These are phyloP conservation scores for Syrista parreyssii DNA, from an alignment of 2,888 invertebrate species.

Conservation along the genomic window DNA sequence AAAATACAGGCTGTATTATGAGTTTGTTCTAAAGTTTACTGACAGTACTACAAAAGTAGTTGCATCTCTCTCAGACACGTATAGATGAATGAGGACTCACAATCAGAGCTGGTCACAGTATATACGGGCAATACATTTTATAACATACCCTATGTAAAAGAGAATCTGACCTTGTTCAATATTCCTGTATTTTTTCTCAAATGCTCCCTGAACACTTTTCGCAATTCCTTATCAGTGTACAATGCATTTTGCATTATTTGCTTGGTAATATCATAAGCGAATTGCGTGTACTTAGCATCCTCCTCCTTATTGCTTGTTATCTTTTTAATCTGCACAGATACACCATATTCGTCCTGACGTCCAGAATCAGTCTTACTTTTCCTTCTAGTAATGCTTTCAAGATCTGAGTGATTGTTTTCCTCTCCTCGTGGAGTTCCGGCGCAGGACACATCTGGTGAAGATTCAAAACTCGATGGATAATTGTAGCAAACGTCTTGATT, in stretches of 20 bases:
- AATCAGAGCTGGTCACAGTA: no score
- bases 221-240: constrained; percentile 69
- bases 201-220: constrained; percentile 68
- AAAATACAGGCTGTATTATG: not conserved
- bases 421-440: constrained; percentile 12
- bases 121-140: no score
- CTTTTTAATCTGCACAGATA: not conserved
- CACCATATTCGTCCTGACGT: not conserved
- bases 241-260: constrained; percentile 70
- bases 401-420: not conserved
- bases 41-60: no score
- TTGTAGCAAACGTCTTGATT: constrained; percentile 10
- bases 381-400: not conserved
- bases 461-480: constrained; percentile 28
- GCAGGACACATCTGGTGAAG: constrained; percentile 25
- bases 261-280: constrained; percentile 68
- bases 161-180: constrained; percentile 64
- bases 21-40: no score
- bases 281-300: constrained; percentile 62
- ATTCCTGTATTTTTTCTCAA: constrained; percentile 65
- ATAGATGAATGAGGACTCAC: no score
- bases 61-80: not conserved
- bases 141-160: not conserved
- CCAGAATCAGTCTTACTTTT: not conserved
- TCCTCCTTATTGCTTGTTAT: constrained; percentile 30